Base-by-base conservation (phyloP, 2,113 vertebrate genomes). In the Neodontobutis hainanensis region DNA sequence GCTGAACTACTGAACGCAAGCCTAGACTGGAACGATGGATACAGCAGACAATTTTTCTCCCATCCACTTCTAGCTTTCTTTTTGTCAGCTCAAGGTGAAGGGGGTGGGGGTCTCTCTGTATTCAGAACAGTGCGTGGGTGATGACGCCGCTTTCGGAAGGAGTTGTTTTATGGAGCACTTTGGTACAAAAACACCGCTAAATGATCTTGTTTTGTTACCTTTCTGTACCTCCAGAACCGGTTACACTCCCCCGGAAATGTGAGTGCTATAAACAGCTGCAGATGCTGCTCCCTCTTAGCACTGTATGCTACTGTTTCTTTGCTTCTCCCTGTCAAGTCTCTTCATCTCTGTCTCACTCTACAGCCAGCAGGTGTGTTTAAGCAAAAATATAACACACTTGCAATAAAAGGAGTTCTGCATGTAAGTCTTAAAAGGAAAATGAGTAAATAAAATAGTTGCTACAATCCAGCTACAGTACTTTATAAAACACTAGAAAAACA, bases 201-300 rank as follows among this genome's bases (percentile, higher is more conserved):
- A 93, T 92, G 89, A 92, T 93, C 87, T 76, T 92, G 88, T 92
- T 92, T 92, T 91, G 88, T 90, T 90, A 76, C 87, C 87, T 91
- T 89, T 87, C 75, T 89, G 85, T 84, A 83, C 83, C 83, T 86
- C 78, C 79, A 85, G 84, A 72, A 77, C 74, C 51, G 40, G 82
- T 82, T 89, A 72, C 66, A 67, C 83, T 77, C 66, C 75, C 83
- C 70, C 81, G 73, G 79, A 85, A 86, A 83, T 82, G 71, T 59
- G 76, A 83, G 61, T 3, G 57, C 64, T 53, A 56, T 85, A 85
- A 90, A 88, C 83, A 88, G 73, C 77, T 75, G 70, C 75, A 79
- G 80, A 87, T 73, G 75, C 68, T 80, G 83, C 74, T 85, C 65
- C 78, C 74, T 88, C 87, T 90, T 80, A 84, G 83, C 88, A 36